These are phyloP conservation scores for Torymus auratus DNA, from an alignment of 2,888 invertebrate genomes.

Conservation along the genomic window DNA sequence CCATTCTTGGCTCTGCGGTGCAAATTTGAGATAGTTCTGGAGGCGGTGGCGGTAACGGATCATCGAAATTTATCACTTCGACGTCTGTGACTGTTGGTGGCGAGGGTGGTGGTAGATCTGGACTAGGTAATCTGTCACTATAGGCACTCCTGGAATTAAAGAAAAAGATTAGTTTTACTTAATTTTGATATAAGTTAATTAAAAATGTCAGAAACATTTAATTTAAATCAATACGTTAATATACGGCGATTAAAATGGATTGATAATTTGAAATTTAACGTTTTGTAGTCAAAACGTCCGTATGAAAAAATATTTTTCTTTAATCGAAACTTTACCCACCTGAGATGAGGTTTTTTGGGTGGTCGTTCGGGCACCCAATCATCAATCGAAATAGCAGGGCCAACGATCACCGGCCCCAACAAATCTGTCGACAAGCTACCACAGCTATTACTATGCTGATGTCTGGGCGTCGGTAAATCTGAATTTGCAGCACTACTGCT, in stretches of 20 bases:
- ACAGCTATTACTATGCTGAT: constrained; percentile 81
- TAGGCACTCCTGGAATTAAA: constrained; percentile 67
- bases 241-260: too few species aligned
- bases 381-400: constrained; percentile 81
- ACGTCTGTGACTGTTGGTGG: constrained; percentile 81
- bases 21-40: constrained; percentile 73
- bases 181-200: too few species aligned
- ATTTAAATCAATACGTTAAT: too few species aligned
- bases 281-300: too few species aligned
- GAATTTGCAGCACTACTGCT: constrained; percentile 52
- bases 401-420: constrained; percentile 81
- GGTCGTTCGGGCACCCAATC: constrained; percentile 87
- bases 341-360: constrained; percentile 85
- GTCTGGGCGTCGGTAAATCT: constrained; percentile 74
- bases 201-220: too few species aligned
- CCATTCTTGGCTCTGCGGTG: constrained; percentile 64
- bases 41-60: constrained; percentile 83
- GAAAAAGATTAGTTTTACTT: background rate
- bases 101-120: constrained; percentile 82
- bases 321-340: constrained; percentile 71
- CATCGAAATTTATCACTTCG: constrained; percentile 81
- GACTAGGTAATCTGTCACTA: constrained; percentile 79
- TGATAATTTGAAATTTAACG: too few species aligned
- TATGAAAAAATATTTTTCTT: too few species aligned
- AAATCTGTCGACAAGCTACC: constrained; percentile 80